A percentile compares a stretch with the other conserved stretches of the same genome.
Evolutionary conservation across 2,113 vertebrate species (phyloP).

Genomic region (Etheostoma cragini): DNA sequence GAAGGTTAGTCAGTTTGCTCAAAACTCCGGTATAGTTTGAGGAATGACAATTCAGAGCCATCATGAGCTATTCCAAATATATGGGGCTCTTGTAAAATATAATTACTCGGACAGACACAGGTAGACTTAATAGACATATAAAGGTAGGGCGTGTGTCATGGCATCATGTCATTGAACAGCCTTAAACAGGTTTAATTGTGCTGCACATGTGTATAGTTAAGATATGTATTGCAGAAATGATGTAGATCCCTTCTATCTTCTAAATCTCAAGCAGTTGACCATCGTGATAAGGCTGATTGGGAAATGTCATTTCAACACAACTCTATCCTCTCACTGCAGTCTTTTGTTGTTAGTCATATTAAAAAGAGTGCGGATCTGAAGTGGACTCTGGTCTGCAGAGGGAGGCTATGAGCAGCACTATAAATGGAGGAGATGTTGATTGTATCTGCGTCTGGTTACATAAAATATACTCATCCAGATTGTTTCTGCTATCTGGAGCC

Average conservation of each 20-base stretch:
- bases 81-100: conserved; percentile 72
- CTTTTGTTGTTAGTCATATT: conserved; percentile 15
- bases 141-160: conserved; percentile 26
- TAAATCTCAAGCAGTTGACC: neutral
- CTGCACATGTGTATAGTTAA: neutral
- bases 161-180: conserved; percentile 51
- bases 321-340: conserved; percentile 1
- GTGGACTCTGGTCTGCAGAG: conserved; percentile 5
- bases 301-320: conserved; percentile 43
- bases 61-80: conserved; percentile 70
- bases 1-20: neutral
- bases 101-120: conserved; percentile 71
- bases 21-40: neutral
- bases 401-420: conserved; percentile 72
- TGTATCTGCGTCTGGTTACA: conserved; percentile 76
- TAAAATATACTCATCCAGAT: conserved; percentile 87
- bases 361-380: neutral
- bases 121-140: conserved; percentile 70
- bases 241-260: neutral
- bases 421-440: conserved; percentile 84
- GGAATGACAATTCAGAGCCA: conserved; percentile 18
- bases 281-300: conserved; percentile 29
- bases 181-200: conserved; percentile 30
- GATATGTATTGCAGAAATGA: neutral
- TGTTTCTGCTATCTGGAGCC: conserved; percentile 91